Conservation (phyloP, 2,113 vertebrate species). For the Halichoerus grypus region DNA sequence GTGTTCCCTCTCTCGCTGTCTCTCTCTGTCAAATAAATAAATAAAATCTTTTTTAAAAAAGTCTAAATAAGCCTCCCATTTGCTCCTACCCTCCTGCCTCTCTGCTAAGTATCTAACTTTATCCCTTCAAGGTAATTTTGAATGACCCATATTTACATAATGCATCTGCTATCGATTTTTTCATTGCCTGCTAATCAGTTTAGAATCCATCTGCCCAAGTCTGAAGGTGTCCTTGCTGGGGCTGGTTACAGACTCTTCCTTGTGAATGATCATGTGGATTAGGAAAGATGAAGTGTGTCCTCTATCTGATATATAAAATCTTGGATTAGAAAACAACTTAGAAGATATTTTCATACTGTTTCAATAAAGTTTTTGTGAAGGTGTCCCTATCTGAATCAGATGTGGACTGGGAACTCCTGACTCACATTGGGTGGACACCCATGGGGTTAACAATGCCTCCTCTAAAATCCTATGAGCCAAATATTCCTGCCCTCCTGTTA, state of each 20-base stretch:
- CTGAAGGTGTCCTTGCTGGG: background rate
- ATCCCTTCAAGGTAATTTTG: background rate
- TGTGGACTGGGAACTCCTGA: background rate
- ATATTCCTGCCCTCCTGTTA: background rate
- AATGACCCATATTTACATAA: background rate
- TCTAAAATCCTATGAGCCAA: background rate
- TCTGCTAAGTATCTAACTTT: slow-evolving; percentile 41
- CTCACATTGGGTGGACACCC: background rate
- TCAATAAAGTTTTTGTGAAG: background rate
- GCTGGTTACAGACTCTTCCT: background rate
- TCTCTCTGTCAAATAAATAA: no score
- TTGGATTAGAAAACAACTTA: background rate
- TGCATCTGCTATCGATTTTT: slow-evolving; percentile 34
- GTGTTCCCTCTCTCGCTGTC: no score
- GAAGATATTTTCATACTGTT: background rate
- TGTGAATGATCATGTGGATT: background rate
- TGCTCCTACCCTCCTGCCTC: background rate
- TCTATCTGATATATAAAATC: background rate
- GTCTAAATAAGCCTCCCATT: slow-evolving; percentile 1
- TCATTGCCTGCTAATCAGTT: slow-evolving; percentile 17
- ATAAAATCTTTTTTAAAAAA: background rate
- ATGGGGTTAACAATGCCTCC: background rate
- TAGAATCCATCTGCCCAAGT: background rate
- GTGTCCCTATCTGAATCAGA: background rate
- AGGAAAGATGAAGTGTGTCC: background rate